A percentile compares a stretch with the other conserved stretches of the same genome.
These are phyloP conservation scores for Alentia gelatinosa DNA, from an alignment of 2,888 invertebrate species.

Conservation along the genomic window DNA sequence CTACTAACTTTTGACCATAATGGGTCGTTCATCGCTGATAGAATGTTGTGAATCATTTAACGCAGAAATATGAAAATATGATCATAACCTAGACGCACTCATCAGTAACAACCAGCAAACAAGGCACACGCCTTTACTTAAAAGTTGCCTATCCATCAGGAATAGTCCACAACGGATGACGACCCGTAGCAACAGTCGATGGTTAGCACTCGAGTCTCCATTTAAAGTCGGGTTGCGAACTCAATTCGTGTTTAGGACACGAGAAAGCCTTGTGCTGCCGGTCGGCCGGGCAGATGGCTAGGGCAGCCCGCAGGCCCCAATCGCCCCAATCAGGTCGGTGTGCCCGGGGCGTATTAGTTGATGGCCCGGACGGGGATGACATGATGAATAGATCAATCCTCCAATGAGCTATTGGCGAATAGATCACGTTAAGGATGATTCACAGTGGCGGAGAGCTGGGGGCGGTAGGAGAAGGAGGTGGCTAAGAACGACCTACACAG, in stretches of 20 bases:
- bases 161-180: too few species aligned
- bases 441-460: neutral
- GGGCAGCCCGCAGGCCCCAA: neutral
- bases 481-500: neutral
- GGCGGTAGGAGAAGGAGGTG: neutral
- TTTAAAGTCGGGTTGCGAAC: neutral
- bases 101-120: too few species aligned
- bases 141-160: too few species aligned
- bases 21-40: too few species aligned
- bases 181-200: neutral
- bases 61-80: too few species aligned
- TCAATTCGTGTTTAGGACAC: too few species aligned
- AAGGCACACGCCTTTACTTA: too few species aligned
- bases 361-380: neutral
- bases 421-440: slow-evolving; percentile 15
- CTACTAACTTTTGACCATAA: too few species aligned
- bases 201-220: neutral
- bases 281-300: neutral
- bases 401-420: neutral
- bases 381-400: slow-evolving; percentile 25
- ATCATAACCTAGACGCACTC: too few species aligned
- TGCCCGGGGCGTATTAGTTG: neutral
- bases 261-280: too few species aligned
- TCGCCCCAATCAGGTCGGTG: neutral
- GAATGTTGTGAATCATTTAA: too few species aligned